phyloP scores from a whole-genome alignment of 2,113 vertebrate species.

The Patagioenas fasciata region DNA sequence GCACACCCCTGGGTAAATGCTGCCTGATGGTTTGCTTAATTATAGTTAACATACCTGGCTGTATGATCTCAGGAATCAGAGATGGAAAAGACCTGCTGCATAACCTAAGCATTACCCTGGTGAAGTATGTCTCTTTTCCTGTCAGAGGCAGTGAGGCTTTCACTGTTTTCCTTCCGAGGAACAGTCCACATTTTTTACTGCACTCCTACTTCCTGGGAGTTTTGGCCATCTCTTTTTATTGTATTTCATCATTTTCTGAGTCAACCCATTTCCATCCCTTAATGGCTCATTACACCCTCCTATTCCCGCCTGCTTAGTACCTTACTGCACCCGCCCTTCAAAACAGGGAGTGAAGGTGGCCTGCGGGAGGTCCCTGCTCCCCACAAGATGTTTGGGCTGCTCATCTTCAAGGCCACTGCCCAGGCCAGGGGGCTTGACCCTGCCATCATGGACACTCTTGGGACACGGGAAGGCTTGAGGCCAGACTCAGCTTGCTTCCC shows the following conservation, averaged over 20 bases:
- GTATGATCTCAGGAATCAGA: not conserved
- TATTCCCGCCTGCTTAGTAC: not conserved
- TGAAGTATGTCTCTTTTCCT: not conserved
- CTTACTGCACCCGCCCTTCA: not conserved
- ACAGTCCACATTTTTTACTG: not conserved
- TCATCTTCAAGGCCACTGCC: not conserved
- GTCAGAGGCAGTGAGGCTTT: not conserved
- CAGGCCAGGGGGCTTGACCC: not conserved
- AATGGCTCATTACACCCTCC: not conserved
- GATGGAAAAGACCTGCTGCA: not conserved
- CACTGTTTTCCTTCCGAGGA: not conserved
- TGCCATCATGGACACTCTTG: fast-evolving
- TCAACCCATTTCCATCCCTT: not conserved
- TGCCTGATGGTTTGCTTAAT: not conserved
- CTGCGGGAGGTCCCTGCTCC: fast-evolving
- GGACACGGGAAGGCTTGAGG: fast-evolving
- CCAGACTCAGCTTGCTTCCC: not conserved
- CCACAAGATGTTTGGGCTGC: not conserved
- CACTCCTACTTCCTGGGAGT: not conserved
- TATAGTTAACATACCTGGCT: not conserved
- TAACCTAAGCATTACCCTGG: not conserved
- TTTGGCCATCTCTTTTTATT: not conserved
- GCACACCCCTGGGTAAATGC: conserved; percentile 31
- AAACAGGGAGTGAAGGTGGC: fast-evolving
- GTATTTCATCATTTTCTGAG: not conserved